Evolutionary conservation across 2,888 invertebrate genomes (phyloP).

Genomic region (Euplexia lucipara): DNA sequence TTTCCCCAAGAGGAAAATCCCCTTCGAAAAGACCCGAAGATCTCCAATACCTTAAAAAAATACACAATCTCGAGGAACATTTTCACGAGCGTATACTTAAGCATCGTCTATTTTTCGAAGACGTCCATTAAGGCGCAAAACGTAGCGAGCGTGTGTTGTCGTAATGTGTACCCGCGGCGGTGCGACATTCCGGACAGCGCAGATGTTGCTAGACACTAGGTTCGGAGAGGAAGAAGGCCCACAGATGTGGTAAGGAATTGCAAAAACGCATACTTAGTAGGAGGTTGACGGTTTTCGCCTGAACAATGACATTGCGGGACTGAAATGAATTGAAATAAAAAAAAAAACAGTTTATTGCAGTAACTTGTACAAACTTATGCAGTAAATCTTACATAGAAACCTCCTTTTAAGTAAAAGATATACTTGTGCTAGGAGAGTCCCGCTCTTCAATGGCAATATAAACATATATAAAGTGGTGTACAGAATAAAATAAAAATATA

Average conservation of each 20-base stretch:
- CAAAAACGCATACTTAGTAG: too few species aligned
- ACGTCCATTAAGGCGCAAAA: slow-evolving; percentile 52
- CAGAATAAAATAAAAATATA: too few species aligned
- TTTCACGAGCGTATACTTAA: slow-evolving; percentile 49
- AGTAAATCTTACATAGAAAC: too few species aligned
- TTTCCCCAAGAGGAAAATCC: neutral
- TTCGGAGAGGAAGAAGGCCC: slow-evolving; percentile 26
- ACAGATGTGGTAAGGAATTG: neutral
- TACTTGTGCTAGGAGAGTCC: too few species aligned
- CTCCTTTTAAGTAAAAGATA: too few species aligned
- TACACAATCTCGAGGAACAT: neutral
- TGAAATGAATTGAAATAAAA: too few species aligned
- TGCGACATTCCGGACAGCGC: slow-evolving; percentile 63
- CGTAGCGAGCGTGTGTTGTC: slow-evolving; percentile 56
- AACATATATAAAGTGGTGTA: too few species aligned
- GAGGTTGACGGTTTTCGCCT: too few species aligned
- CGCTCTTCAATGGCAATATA: too few species aligned
- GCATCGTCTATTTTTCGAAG: slow-evolving; percentile 55
- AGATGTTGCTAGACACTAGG: slow-evolving; percentile 40
- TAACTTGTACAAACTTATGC: too few species aligned
- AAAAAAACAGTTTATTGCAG: too few species aligned
- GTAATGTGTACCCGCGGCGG: slow-evolving; percentile 60
- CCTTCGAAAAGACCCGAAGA: neutral
- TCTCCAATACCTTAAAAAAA: slow-evolving; percentile 10
- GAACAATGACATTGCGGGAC: neutral